phyloP scores from a whole-genome alignment of 2,888 invertebrate genomes.

The Trichopria drosophilae region DNA sequence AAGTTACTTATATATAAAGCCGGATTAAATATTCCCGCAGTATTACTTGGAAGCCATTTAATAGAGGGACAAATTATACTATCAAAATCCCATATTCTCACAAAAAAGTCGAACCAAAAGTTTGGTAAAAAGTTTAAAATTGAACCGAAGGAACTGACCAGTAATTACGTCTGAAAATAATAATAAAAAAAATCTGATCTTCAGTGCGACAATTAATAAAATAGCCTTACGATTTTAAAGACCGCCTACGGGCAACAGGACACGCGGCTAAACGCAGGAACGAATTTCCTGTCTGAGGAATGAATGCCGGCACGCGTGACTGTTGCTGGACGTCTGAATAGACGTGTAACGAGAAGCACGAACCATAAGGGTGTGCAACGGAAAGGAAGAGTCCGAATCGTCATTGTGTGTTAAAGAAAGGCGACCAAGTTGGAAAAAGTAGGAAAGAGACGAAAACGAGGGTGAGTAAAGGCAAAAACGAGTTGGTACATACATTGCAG shows the following conservation, averaged over 20 bases:
- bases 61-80: too few relatives aligned
- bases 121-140: too few relatives aligned
- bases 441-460: conserved; percentile 37
- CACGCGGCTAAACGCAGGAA: conserved; percentile 30
- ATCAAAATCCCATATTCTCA: too few relatives aligned
- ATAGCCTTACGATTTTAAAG: conserved; percentile 51
- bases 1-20: too few relatives aligned
- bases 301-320: conserved; percentile 56
- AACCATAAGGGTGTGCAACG: too few relatives aligned
- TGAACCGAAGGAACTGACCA: too few relatives aligned
- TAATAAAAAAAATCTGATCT: too few relatives aligned
- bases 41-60: too few relatives aligned
- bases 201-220: conserved; percentile 50
- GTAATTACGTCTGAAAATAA: too few relatives aligned
- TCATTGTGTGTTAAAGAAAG: conserved; percentile 35
- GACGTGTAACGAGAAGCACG: conserved; percentile 59
- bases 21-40: too few relatives aligned
- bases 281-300: conserved; percentile 54
- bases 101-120: too few relatives aligned
- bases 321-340: conserved; percentile 53
- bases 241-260: conserved; percentile 33
- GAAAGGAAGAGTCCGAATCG: conserved; percentile 27
- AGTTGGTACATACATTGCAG: conserved; percentile 41
- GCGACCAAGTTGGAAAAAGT: conserved; percentile 30
- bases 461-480: conserved; percentile 41